A percentile compares a stretch with the other conserved stretches of the same genome.
phyloP scores from a whole-genome alignment of 2,888 invertebrate genomes.

The Dryocosmus kuriphilus region DNA sequence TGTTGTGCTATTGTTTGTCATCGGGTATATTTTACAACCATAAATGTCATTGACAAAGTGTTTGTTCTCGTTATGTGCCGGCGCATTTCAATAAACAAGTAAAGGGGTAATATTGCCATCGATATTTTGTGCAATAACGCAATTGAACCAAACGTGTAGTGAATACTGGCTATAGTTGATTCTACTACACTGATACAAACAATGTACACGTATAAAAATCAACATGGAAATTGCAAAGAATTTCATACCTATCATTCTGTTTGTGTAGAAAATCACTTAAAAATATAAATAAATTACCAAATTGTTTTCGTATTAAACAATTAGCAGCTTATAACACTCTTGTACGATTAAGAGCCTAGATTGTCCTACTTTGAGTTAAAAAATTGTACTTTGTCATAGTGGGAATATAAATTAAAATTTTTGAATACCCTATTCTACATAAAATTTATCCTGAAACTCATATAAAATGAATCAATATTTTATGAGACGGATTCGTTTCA shows the following conservation, averaged over 20 bases:
- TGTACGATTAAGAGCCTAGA: too few species aligned
- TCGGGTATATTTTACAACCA: conserved; percentile 27
- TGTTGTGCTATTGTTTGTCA: conserved; percentile 13
- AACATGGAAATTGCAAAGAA: background rate
- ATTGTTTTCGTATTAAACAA: too few species aligned
- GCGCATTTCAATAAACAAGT: conserved; percentile 35
- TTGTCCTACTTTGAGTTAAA: too few species aligned
- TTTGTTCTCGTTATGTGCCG: conserved; percentile 29
- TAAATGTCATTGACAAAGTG: conserved; percentile 22
- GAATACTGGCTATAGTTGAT: background rate
- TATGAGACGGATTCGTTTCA: background rate
- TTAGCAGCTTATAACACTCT: too few species aligned
- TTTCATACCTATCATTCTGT: background rate
- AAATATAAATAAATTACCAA: background rate
- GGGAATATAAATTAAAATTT: too few species aligned
- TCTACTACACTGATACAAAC: background rate
- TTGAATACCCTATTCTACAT: too few species aligned
- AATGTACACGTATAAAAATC: background rate
- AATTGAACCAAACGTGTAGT: conserved; percentile 8
- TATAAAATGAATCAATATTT: too few species aligned
- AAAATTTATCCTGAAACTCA: too few species aligned
- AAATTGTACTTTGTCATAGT: too few species aligned
- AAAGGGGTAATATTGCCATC: conserved; percentile 20
- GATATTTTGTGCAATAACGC: conserved; percentile 36
- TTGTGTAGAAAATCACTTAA: background rate